Base-by-base conservation (phyloP, 53 echinoderm and acorn worm genomes). In the Paracentrotus lividus region DNA sequence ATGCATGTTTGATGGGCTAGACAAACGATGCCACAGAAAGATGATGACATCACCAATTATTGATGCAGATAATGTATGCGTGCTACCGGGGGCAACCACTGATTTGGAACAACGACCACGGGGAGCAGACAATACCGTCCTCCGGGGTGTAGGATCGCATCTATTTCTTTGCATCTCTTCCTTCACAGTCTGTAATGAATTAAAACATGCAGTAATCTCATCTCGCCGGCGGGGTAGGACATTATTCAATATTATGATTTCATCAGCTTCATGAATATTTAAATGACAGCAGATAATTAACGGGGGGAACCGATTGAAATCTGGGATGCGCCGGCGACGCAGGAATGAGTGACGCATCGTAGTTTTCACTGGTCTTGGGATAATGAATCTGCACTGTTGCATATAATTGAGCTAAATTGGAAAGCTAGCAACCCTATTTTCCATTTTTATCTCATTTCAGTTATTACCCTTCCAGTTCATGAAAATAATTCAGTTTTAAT, bases 221-320 rank as follows among this genome's bases (percentile, higher is more conserved):
- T 44, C 7, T 29, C 9, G 60, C 58, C 89, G 66, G 43, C 89
- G 58, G 60, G 61, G 64, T 8, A 61, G 57, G 88, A 89, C 65
- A 61, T 89, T 89, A 89, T 43, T 64, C 89, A 61, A 58, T 89
- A 89, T 65, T 89, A 89, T 89, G 89, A 65, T 89, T 89, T 89
- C 89, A 89, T 89, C 66, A 40, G 43, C 89, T 89, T 9, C 43
- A 89, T 89, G 89, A 89, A 89, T 89, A 89, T 89, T 89, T 65
- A 89, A 81, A 81, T 47, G 45, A 47, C 49, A 81, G 81, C 47
- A 45, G 47, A 81, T 81, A 45, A 81, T 81, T 57, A 34, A 87
- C n/a, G n/a, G 87, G 55, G 57, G 57, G 40, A 87, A 87, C 34
- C 2, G 34, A 8, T 85, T 20, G 40, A 87, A 56, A 87, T 87